These are phyloP conservation scores for Gonocerus acuteangulatus DNA, from an alignment of 2,888 invertebrate genomes.

Conservation along the genomic window DNA sequence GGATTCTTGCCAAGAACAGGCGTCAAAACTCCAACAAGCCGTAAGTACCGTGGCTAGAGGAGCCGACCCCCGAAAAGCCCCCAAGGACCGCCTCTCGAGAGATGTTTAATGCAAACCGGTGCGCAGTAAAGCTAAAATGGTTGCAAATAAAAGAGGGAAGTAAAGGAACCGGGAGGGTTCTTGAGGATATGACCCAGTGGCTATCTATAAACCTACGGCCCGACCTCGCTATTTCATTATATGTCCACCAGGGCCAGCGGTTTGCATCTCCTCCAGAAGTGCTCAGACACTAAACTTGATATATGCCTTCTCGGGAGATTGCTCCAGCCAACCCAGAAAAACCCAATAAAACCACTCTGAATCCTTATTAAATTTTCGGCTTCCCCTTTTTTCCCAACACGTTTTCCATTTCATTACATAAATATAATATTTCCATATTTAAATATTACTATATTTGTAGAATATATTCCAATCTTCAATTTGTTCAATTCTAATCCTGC, in stretches of 20 bases:
- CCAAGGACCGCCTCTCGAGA: not conserved
- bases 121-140: conserved; percentile 25
- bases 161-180: not conserved
- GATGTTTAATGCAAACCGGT: conserved; percentile 26
- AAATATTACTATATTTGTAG: too few relatives aligned
- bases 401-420: too few relatives aligned
- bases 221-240: conserved; percentile 21
- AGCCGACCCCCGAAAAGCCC: not conserved
- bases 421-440: too few relatives aligned
- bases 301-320: conserved; percentile 21
- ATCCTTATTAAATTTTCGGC: conserved; percentile 21
- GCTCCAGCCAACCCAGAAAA: not conserved
- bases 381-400: not conserved
- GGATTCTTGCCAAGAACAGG: not conserved
- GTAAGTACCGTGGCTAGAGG: not conserved
- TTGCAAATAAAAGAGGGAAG: conserved; percentile 25
- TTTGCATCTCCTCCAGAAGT: conserved; percentile 1
- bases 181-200: conserved; percentile 13
- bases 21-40: not conserved
- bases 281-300: conserved; percentile 24
- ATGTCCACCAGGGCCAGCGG: conserved; percentile 12
- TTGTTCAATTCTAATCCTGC: too few relatives aligned
- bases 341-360: conserved; percentile 22
- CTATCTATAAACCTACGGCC: conserved; percentile 17
- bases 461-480: too few relatives aligned